phyloP scores from a whole-genome alignment of 2,888 invertebrate genomes.

The Tenthredo notha region DNA sequence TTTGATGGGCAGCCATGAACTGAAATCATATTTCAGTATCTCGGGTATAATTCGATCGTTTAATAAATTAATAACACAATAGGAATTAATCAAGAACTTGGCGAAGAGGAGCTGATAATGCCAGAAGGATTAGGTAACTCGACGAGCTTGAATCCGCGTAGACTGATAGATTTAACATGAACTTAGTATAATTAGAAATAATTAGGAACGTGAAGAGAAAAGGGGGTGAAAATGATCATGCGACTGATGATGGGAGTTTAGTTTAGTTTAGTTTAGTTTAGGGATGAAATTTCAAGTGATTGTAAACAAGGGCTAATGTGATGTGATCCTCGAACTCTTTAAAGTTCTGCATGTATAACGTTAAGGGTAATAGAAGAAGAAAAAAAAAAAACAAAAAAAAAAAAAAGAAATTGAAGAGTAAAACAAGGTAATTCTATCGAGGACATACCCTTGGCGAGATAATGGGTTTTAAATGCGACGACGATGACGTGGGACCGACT shows the following conservation, averaged over 20 bases:
- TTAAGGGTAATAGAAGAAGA: neutral
- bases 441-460: conserved; percentile 69
- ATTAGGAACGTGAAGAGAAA: neutral
- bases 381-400: neutral
- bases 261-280: neutral
- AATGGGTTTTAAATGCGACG: conserved; percentile 69
- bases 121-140: neutral
- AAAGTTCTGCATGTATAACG: neutral
- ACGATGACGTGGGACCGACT: conserved; percentile 66
- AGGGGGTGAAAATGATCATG: neutral
- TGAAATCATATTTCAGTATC: conserved; percentile 54
- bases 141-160: neutral
- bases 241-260: neutral
- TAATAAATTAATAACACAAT: neutral
- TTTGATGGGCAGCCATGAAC: conserved; percentile 70
- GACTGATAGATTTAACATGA: neutral
- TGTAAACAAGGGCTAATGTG: conserved; percentile 21
- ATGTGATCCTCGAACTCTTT: neutral
- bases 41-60: neutral
- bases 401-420: neutral
- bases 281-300: conserved; percentile 35
- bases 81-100: neutral
- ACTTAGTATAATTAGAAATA: neutral
- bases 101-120: no score
- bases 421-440: conserved; percentile 38